Base-by-base conservation (phyloP, 2,797 vertebrate genomes). In the Molossus molossus region DNA sequence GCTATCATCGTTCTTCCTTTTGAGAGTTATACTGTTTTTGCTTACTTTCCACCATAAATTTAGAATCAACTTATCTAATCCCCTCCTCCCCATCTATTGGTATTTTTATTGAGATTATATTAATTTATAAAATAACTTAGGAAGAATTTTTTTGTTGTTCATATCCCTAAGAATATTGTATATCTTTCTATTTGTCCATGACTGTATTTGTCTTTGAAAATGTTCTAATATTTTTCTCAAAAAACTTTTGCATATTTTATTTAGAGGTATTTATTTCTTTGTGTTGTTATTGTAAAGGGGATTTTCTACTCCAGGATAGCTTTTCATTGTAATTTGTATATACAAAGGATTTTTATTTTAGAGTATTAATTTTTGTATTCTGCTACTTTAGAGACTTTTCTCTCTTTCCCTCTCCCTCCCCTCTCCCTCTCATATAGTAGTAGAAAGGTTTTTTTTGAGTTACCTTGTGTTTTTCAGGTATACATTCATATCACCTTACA, bases 181-280 rank as follows among this genome's bases (percentile, higher is more conserved):
- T 57, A 33, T 77, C 17, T 81, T 81, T 45, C 25, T 80, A 23
- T 77, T 77, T 85, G 15, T 70, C 86, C 12, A 72, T 87, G n/a
- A 79, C 37, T 72, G 6, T 45, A 72, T 87, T 70, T 45, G 27
- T 23, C 25, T 87, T 80, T 80, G 55, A 87, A 80, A 82, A 73
- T 57, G 50, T 50, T 83, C 73, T 81, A 64, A 25, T 21, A 6
- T 67, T 83, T 82, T 94, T 83, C 58, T 82, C 21, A 88, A 80
- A 87, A 80, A 70, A 7, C 3, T 40, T 93, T 87, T 93, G 25
- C 27, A 18, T 92, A 23, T 55, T 87, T 93, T 82, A 33, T 88
- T 87, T 64, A 77, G 48, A 82, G 17, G 77, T 57, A 70, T 88
- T 82, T 88, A 29, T 93, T 82, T 80, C n/a, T 73, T 55, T 83